Evolutionary conservation across 1,140 invertebrate genomes (phyloP), one percentile per base, ranked within the genome.

Genomic region (Rhagoletis zephyria): DNA sequence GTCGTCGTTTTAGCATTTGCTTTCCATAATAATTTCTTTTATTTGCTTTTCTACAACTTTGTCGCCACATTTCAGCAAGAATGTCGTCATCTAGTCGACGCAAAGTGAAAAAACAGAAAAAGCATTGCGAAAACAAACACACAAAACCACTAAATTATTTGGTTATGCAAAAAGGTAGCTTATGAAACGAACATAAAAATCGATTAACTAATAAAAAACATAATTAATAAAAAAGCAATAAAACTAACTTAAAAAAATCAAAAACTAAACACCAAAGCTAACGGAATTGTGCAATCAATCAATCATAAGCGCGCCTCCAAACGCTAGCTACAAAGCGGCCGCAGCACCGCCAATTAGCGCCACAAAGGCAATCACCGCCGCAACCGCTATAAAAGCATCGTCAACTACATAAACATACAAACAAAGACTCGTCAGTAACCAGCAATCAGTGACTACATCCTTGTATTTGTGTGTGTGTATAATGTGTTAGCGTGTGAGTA

Each of bases 61-160:
- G 70, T 74, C 61, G 16, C 42, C 12, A 3, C 42, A 48, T 48
- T 74, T 74, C 42, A 16, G 7, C 70, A 42, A 12, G 74, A 81
- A 81, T 81, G 74, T 81, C 74, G 74, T 81, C 74, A 81, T 81
- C 74, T 56, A 81, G 45, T 19, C 48, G n/a, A n/a, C 74, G 74
- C 45, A 16, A 81, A 81, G 74, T 51, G 74, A 4, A 59, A 81
- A 45, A 74, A 74, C 45, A 4, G 74, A 4, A 30, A 81, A 42
- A 74, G 40, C 16, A 4, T 48, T 4, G 10, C 30, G 6, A 42
- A 51, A 81, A 81, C 12, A 30, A 81, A 51, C 51, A 51, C 51
- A 56, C 14, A 81, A 81, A 56, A n/a, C 40, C 2, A 42, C 19
- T 10, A 10, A 81, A 56, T 12, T 12, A 6, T n/a, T 48, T 16